phyloP scores from a whole-genome alignment of 2,888 invertebrate genomes.

The Carcina quercana region DNA sequence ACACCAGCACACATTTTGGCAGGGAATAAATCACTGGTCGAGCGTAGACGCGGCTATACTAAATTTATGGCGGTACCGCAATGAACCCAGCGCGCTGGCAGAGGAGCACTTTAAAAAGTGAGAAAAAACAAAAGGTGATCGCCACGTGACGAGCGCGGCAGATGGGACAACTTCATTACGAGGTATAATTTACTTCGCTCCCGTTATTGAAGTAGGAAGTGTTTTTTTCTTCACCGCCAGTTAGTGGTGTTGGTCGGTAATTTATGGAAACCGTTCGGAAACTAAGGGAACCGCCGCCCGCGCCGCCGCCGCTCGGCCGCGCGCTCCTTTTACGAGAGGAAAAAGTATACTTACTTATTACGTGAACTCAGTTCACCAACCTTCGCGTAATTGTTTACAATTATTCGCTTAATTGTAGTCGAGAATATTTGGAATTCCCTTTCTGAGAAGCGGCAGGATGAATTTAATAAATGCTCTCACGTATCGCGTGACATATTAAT shows the following conservation, averaged over 20 bases:
- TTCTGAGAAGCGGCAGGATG: slow-evolving; percentile 5
- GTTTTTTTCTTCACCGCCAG: slow-evolving; percentile 34
- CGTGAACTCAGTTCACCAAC: slow-evolving; percentile 22
- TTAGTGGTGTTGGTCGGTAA: slow-evolving; percentile 54
- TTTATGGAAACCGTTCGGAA: slow-evolving; percentile 56
- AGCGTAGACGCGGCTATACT: slow-evolving; percentile 55
- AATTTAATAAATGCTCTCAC: slow-evolving; percentile 9
- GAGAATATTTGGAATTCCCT: slow-evolving; percentile 4
- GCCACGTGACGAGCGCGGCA: slow-evolving; percentile 50
- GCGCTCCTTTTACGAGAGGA: slow-evolving; percentile 28
- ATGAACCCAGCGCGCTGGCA: slow-evolving; percentile 37
- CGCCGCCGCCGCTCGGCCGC: slow-evolving; percentile 14
- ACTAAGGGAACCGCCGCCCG: slow-evolving; percentile 25
- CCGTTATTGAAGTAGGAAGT: slow-evolving; percentile 67
- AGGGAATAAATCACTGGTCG: slow-evolving; percentile 66
- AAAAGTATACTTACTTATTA: slow-evolving; percentile 19
- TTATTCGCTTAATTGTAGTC: slow-evolving; percentile 6
- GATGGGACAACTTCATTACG: slow-evolving; percentile 66
- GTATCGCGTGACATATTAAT: slow-evolving; percentile 6
- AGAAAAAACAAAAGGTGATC: slow-evolving; percentile 29
- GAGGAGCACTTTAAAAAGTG: slow-evolving; percentile 46
- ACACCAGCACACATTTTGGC: slow-evolving; percentile 67
- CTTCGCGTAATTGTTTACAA: slow-evolving; percentile 21
- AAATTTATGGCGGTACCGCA: slow-evolving; percentile 65
- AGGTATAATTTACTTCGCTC: slow-evolving; percentile 62